Percentiles rank a stretch among this genome's conserved stretches.
Evolutionary conservation across 2,797 vertebrate species (phyloP).

Genomic region (Hozukius guyotensis): DNA sequence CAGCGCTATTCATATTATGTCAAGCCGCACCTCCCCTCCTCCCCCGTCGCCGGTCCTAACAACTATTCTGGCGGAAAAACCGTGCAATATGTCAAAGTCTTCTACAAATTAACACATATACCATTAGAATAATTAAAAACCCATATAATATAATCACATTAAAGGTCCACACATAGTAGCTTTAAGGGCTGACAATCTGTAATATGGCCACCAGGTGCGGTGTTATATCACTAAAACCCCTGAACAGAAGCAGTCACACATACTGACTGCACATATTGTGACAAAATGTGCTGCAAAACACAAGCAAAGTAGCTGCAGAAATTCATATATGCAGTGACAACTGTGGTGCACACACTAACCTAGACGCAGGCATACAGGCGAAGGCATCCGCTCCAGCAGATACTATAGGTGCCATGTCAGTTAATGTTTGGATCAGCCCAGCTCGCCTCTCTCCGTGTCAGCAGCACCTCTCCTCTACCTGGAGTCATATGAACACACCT

Average conservation of each 20-base stretch:
- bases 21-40: no score
- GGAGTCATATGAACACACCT: not conserved
- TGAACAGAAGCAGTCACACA: not conserved
- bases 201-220: not conserved
- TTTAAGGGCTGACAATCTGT: not conserved
- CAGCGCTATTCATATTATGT: no score
- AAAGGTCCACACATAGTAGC: not conserved
- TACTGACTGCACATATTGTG: not conserved
- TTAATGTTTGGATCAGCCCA: not conserved
- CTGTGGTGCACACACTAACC: not conserved
- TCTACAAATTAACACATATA: not conserved
- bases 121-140: no score
- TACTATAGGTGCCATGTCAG: not conserved
- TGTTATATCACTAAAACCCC: not conserved
- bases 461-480: not conserved
- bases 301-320: not conserved
- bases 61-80: no score
- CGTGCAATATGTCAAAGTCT: not conserved
- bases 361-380: not conserved
- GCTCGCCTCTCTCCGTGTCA: not conserved
- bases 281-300: not conserved
- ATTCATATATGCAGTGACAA: not conserved
- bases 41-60: no score
- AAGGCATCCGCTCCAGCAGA: not conserved
- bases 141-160: not conserved